phyloP scores from a whole-genome alignment of 2,888 invertebrate genomes.

The Epinotia demarniana region DNA sequence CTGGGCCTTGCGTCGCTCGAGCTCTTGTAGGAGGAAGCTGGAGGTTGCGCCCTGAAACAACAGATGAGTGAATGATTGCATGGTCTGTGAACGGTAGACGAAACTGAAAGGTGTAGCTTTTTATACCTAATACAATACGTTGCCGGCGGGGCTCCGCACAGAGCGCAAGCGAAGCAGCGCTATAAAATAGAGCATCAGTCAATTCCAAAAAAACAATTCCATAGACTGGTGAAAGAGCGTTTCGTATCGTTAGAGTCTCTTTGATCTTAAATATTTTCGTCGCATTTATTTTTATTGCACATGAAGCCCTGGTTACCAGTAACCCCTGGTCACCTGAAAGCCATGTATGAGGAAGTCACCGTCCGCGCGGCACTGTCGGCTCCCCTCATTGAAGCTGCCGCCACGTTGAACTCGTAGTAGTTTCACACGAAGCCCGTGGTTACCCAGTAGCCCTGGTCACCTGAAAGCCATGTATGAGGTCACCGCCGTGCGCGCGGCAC shows the following conservation, averaged over 20 bases:
- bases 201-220: too few species aligned
- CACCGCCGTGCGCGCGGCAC: conserved; percentile 85
- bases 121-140: too few species aligned
- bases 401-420: conserved; percentile 95
- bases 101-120: too few species aligned
- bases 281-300: too few species aligned
- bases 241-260: too few species aligned
- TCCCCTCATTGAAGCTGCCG: conserved; percentile 92
- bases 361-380: conserved; percentile 89
- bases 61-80: not conserved
- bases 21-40: conserved; percentile 89
- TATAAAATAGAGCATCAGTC: too few species aligned
- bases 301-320: too few species aligned
- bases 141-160: too few species aligned
- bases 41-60: conserved; percentile 83
- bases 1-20: conserved; percentile 91
- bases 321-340: conserved; percentile 78
- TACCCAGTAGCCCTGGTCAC: conserved; percentile 56
- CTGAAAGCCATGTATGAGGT: conserved; percentile 81
- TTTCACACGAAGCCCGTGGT: conserved; percentile 87
- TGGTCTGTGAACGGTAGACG: too few species aligned
- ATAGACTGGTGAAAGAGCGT: too few species aligned
- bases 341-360: conserved; percentile 90
- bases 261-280: too few species aligned
- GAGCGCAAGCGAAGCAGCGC: too few species aligned